phyloP scores from a whole-genome alignment of 2,113 vertebrate genomes.

The Datnioides undecimradiatus region DNA sequence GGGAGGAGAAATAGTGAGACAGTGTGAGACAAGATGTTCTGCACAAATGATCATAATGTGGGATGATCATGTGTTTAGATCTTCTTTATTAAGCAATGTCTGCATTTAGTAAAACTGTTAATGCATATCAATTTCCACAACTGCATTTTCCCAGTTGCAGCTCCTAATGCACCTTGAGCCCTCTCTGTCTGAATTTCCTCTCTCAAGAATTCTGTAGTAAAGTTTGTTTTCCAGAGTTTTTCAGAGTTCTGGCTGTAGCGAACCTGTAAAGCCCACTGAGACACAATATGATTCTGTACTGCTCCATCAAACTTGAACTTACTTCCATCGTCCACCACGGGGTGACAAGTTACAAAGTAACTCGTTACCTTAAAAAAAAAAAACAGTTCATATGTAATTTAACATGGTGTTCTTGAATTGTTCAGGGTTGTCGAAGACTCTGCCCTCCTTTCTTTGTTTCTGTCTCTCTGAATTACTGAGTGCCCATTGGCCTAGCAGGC shows the following conservation, averaged over 20 bases:
- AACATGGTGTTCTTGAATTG: constrained; percentile 11
- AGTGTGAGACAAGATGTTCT: background rate
- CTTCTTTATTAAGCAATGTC: background rate
- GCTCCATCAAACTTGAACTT: background rate
- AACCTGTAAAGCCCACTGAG: background rate
- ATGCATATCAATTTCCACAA: background rate
- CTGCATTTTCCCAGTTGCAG: background rate
- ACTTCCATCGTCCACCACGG: background rate
- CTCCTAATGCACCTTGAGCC: background rate
- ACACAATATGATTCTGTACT: background rate
- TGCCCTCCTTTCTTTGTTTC: constrained; percentile 48
- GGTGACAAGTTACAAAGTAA: background rate
- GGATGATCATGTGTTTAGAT: constrained; percentile 1
- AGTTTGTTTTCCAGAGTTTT: background rate
- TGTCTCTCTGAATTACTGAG: constrained; percentile 54
- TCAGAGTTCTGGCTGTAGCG: no score
- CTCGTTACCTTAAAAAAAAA: constrained; percentile 13
- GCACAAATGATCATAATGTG: background rate
- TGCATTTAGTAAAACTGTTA: background rate
- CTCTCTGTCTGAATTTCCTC: background rate
- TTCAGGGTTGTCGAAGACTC: constrained; percentile 25
- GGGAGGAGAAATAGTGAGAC: background rate
- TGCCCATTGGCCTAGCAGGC: constrained; percentile 46
- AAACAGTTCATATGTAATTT: constrained; percentile 14
- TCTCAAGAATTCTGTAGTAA: background rate